phyloP scores from a whole-genome alignment of 2,797 vertebrate genomes.

The Tadarida brasiliensis region DNA sequence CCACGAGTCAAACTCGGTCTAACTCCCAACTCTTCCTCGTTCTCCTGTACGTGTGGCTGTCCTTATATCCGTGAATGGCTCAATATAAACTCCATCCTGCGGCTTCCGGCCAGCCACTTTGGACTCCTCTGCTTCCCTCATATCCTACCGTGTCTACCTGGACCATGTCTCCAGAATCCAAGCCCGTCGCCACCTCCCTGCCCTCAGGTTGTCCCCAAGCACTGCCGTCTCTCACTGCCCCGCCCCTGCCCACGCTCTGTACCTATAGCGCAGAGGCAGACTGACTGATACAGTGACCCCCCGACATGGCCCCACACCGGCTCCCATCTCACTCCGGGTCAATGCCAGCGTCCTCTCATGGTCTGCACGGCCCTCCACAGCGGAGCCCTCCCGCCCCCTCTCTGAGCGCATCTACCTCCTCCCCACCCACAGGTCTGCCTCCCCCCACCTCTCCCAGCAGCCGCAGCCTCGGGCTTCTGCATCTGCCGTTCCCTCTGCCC shows the following conservation, averaged over 20 bases:
- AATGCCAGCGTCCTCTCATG: fast-evolving
- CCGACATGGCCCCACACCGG: background rate
- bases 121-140: background rate
- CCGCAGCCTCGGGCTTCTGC: background rate
- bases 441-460: background rate
- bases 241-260: too few species aligned
- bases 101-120: background rate
- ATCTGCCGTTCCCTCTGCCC: background rate
- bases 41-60: background rate
- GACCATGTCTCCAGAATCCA: background rate
- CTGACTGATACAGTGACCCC: too few species aligned
- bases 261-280: background rate
- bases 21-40: background rate
- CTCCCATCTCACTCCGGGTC: background rate
- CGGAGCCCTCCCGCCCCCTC: fast-evolving
- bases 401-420: background rate
- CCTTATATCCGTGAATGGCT: background rate
- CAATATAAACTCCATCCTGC: background rate
- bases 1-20: background rate
- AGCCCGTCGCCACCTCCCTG: background rate
- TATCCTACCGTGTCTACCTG: background rate
- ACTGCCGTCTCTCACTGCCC: background rate
- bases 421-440: background rate
- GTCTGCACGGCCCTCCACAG: fast-evolving
- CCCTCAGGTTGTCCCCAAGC: background rate